phyloP scores from a whole-genome alignment of 92 coral and sea anemone genomes.

The Siderastrea siderea region DNA sequence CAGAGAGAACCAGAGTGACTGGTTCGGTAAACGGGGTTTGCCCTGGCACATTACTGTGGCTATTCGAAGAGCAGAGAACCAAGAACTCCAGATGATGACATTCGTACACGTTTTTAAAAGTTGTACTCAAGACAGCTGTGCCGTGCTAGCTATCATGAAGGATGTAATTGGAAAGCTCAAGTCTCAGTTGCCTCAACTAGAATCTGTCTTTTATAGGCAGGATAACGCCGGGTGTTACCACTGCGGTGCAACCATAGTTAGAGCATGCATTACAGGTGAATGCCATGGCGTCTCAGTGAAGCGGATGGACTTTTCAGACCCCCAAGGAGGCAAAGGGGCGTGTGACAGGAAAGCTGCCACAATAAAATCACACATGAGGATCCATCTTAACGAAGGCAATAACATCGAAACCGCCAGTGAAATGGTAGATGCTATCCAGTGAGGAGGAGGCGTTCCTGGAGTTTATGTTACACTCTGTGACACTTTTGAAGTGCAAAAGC shows the following conservation, averaged over 20 bases:
- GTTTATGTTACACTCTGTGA: conserved; percentile 56
- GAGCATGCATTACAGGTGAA: too few relatives aligned
- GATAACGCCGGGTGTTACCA: conserved; percentile 86
- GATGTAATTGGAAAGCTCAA: conserved; percentile 73
- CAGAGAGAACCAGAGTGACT: conserved; percentile 76
- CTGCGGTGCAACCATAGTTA: conserved; percentile 68
- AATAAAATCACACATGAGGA: conserved; percentile 64
- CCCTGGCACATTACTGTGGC: conserved; percentile 79
- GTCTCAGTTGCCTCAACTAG: conserved; percentile 53
- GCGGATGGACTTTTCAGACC: too few relatives aligned
- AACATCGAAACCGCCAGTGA: conserved; percentile 72
- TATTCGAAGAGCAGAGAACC: conserved; percentile 38
- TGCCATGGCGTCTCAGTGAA: too few relatives aligned
- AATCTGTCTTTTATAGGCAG: conserved; percentile 63
- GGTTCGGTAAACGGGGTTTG: conserved; percentile 70
- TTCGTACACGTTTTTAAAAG: conserved; percentile 73
- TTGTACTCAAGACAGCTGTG: conserved; percentile 75
- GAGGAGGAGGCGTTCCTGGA: conserved; percentile 70
- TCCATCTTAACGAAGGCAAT: conserved; percentile 70
- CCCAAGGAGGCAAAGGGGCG: too few relatives aligned
- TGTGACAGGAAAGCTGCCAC: conserved; percentile 75
- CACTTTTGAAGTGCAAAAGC: not conserved
- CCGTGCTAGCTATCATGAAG: conserved; percentile 65
- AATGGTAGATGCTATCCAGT: conserved; percentile 74
- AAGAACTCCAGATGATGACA: conserved; percentile 72